Evolutionary conservation across 2,888 invertebrate species (phyloP).

Genomic region (Lycaena phlaeas): DNA sequence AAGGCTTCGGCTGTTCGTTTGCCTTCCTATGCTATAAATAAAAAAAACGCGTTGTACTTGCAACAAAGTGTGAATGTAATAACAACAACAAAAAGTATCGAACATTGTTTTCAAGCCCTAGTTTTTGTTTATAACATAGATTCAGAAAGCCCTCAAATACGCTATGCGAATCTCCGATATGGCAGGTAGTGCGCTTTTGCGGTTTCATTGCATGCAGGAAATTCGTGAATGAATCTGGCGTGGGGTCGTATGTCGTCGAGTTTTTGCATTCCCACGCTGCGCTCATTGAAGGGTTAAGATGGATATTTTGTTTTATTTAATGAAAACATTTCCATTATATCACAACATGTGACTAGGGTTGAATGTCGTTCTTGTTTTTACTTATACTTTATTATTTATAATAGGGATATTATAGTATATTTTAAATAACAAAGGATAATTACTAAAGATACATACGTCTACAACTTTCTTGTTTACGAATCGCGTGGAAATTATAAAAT

Average conservation of each 20-base stretch:
- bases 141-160: not conserved
- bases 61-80: too few species aligned
- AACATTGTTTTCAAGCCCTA: not conserved
- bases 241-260: conserved; percentile 33
- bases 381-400: too few species aligned
- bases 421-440: too few species aligned
- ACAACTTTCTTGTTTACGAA: too few species aligned
- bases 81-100: too few species aligned
- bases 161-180: not conserved
- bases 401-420: too few species aligned
- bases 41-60: too few species aligned
- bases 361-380: not conserved
- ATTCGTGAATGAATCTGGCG: conserved; percentile 60
- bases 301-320: conserved; percentile 11
- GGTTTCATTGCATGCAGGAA: conserved; percentile 68
- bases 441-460: too few species aligned
- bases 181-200: conserved; percentile 56
- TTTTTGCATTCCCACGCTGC: conserved; percentile 63
- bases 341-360: not conserved
- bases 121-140: not conserved
- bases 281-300: conserved; percentile 37
- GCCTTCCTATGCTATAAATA: too few species aligned
- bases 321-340: conserved; percentile 7
- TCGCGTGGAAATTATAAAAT: too few species aligned
- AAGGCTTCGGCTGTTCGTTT: too few species aligned